Base-by-base conservation (phyloP, 1,140 invertebrate species). In the Stegodyphus mimosarum region DNA sequence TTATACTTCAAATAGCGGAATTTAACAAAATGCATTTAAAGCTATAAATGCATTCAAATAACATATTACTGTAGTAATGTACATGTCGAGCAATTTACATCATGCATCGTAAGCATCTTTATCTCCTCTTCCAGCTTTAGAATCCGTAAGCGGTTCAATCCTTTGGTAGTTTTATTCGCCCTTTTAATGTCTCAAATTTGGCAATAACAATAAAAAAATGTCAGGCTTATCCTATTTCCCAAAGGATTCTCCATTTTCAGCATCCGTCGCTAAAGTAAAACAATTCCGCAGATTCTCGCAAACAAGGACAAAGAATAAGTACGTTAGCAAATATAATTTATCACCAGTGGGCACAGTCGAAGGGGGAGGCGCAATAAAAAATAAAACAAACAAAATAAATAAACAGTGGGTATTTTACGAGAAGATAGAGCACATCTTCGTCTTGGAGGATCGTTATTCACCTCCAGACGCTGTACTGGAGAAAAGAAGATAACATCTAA, bases 361-460 rank as follows among this genome's bases (percentile, higher is more conserved):
- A 48, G 50, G n/a, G 51, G 49, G 52, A 53, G n/a, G n/a, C n/a
- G 33, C 11, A 60, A 50, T 18, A 72, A 70, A 51, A 55, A 81
- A 81, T 72, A 53, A 72, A 63, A 81, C 53, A 60, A 73, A 83
- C 55, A 74, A 74, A 83, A 60, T 11, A 9, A 83, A 73, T 66
- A 83, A 74, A 74, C 52, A 71, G 51, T n/a, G 15, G 18, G 78
- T 70, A 33, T 81, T 81, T 81, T 81, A 66, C 71, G 80, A 48
- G 15, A 66, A 83, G 80, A 83, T 81, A 83, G 69, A 74, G 63
- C 70, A 33, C 70, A 63, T 50, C 71, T 83, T 53, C 71, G 63
- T 66, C 53, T 66, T 74, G 60, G 80, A 51, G 70, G 80, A 67
- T 83, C 80, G 80, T 83, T 83, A 83, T 67, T 83, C 80, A 83